Conservation (phyloP, 2,888 invertebrate genomes). For the Periphyllus acericola region DNA sequence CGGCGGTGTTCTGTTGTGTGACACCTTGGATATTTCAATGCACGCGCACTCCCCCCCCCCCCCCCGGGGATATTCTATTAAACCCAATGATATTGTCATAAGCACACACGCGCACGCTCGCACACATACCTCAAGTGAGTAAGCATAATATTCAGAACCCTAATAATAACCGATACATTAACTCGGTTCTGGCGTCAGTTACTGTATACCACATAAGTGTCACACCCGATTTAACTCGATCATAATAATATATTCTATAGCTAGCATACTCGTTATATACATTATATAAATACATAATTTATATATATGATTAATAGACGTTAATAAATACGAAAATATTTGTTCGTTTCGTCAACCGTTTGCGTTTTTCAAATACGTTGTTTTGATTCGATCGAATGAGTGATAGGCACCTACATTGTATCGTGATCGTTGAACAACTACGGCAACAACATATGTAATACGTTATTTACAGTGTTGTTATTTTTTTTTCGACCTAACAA, state of each 20-base stretch:
- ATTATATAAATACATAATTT: neutral
- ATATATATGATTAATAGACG: neutral
- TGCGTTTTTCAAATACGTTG: neutral
- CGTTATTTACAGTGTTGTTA: too few relatives aligned
- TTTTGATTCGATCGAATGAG: too few relatives aligned
- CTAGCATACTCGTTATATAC: too few relatives aligned
- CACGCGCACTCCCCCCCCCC: neutral
- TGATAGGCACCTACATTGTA: too few relatives aligned
- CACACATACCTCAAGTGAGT: slow-evolving; percentile 1
- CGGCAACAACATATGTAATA: too few relatives aligned
- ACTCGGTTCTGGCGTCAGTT: neutral
- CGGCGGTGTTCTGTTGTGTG: neutral
- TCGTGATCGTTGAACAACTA: too few relatives aligned
- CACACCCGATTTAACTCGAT: neutral
- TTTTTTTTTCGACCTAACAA: too few relatives aligned
- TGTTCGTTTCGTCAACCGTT: neutral
- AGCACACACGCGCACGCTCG: neutral
- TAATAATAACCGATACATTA: slow-evolving; percentile 7
- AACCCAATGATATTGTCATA: slow-evolving; percentile 12
- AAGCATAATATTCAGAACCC: slow-evolving; percentile 19
- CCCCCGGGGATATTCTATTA: slow-evolving; percentile 34
- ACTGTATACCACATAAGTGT: neutral
- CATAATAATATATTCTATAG: neutral
- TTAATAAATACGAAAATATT: neutral
- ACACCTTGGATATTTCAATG: slow-evolving; percentile 6